phyloP scores from a whole-genome alignment of 2,888 invertebrate genomes.

The Hypena proboscidalis region DNA sequence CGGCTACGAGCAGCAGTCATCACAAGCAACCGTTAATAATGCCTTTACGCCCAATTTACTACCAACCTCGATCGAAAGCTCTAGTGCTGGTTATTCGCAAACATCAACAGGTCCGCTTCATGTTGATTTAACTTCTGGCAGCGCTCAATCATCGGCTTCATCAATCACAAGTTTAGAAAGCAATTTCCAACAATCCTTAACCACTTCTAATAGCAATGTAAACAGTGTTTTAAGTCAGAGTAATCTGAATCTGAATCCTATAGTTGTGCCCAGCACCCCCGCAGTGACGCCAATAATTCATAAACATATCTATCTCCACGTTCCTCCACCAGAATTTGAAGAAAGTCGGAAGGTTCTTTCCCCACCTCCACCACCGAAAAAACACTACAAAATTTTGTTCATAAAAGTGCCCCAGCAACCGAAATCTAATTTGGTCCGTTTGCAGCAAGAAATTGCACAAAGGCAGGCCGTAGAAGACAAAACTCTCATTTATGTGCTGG shows the following conservation, averaged over 20 bases:
- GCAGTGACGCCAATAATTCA: constrained; percentile 77
- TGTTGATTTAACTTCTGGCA: constrained; percentile 8
- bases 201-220: background rate
- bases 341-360: constrained; percentile 81
- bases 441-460: constrained; percentile 83
- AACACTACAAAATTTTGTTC: constrained; percentile 91
- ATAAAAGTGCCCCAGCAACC: constrained; percentile 89
- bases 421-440: constrained; percentile 51
- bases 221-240: background rate
- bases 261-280: background rate
- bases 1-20: background rate
- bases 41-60: background rate
- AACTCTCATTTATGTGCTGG: constrained; percentile 90
- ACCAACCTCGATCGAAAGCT: background rate
- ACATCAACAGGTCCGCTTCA: constrained; percentile 3
- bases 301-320: constrained; percentile 91
- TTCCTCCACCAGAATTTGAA: constrained; percentile 89
- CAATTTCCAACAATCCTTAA: background rate
- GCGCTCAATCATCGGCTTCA: background rate
- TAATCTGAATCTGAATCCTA: background rate
- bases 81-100: constrained; percentile 1
- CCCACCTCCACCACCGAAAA: constrained; percentile 80
- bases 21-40: background rate
- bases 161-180: background rate
- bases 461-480: constrained; percentile 87